Conservation (phyloP, 2,888 invertebrate genomes). For the Thelaira solivaga region DNA sequence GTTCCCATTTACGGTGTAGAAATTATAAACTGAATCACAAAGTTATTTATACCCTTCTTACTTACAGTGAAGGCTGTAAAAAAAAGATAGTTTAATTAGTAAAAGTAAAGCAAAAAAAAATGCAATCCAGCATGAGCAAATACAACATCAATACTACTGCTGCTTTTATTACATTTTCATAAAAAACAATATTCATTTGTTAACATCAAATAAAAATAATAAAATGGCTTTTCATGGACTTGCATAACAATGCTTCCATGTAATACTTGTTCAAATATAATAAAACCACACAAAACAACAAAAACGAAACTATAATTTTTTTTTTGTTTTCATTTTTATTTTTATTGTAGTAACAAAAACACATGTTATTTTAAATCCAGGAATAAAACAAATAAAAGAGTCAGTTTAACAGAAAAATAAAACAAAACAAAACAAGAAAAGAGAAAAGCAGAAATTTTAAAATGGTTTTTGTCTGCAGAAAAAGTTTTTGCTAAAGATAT, state of each 20-base stretch:
- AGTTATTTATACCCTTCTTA: too few relatives aligned
- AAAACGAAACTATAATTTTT: slow-evolving; percentile 32
- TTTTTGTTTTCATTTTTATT: slow-evolving; percentile 35
- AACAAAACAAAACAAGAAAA: not conserved
- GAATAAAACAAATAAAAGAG: not conserved
- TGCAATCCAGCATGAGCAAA: too few relatives aligned
- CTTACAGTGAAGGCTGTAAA: too few relatives aligned
- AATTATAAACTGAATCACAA: too few relatives aligned
- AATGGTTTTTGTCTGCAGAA: not conserved
- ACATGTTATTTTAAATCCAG: slow-evolving; percentile 28
- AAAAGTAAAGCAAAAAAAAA: not conserved
- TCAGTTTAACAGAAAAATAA: not conserved
- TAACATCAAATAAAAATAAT: slow-evolving; percentile 55
- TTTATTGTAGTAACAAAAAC: slow-evolving; percentile 34
- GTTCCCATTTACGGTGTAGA: too few relatives aligned
- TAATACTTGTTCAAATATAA: not conserved
- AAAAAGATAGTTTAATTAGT: too few relatives aligned
- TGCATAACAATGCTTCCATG: slow-evolving; percentile 26
- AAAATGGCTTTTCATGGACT: slow-evolving; percentile 50
- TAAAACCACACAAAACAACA: slow-evolving; percentile 17
- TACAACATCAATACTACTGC: too few relatives aligned
- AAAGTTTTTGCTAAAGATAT: not conserved
- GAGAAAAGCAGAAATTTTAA: not conserved
- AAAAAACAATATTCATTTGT: slow-evolving; percentile 63
- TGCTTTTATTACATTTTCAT: slow-evolving; percentile 25